Conservation (phyloP, 1,140 invertebrate genomes). For the Rhizoglyphus robini region DNA sequence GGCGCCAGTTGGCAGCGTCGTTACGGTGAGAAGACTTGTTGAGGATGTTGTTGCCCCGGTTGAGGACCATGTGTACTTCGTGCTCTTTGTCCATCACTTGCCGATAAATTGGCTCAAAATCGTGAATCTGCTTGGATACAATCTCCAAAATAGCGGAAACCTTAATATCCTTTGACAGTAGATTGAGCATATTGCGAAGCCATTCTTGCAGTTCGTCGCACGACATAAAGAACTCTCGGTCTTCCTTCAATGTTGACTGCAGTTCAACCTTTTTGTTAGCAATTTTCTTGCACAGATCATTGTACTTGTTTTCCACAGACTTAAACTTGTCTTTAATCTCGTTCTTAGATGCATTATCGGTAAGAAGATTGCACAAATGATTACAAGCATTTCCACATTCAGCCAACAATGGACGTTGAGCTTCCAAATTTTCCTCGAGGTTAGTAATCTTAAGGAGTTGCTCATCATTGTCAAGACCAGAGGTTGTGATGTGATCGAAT, state of each 20-base stretch:
- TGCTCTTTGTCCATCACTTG: conserved; percentile 78
- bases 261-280: conserved; percentile 68
- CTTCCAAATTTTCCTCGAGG: conserved; percentile 70
- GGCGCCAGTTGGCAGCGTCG: conserved; percentile 38
- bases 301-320: conserved; percentile 64
- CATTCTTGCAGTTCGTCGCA: conserved; percentile 74
- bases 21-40: conserved; percentile 30
- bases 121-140: conserved; percentile 66
- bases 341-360: conserved; percentile 69
- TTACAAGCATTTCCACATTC: conserved; percentile 73
- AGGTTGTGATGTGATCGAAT: conserved; percentile 59
- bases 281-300: conserved; percentile 68
- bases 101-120: conserved; percentile 73
- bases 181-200: conserved; percentile 54
- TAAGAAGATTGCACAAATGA: conserved; percentile 70
- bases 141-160: conserved; percentile 71
- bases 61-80: conserved; percentile 81
- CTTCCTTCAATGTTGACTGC: conserved; percentile 57
- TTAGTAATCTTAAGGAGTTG: conserved; percentile 62
- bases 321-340: conserved; percentile 78
- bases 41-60: conserved; percentile 50
- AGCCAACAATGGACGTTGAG: conserved; percentile 65
- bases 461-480: conserved; percentile 56
- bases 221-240: conserved; percentile 65
- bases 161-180: conserved; percentile 55